phyloP scores from a whole-genome alignment of 1,140 invertebrate species.

The Melipona quadrifasciata region DNA sequence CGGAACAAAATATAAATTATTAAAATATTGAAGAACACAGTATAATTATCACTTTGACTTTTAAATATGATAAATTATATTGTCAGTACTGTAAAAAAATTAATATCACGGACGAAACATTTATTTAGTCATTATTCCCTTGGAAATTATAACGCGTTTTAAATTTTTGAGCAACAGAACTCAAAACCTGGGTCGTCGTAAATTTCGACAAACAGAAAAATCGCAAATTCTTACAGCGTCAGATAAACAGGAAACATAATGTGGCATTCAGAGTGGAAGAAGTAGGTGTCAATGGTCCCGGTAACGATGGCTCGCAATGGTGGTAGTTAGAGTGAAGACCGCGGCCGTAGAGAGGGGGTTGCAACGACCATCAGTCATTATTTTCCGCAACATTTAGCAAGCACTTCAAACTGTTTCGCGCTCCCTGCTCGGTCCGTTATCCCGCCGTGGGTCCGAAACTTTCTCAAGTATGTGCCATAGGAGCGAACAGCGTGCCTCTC shows the following conservation, averaged over 20 bases:
- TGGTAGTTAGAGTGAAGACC: constrained; percentile 41
- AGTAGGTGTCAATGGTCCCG: constrained; percentile 55
- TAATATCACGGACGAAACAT: too few species aligned
- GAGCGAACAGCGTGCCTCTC: constrained; percentile 58
- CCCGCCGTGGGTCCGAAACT: constrained; percentile 72
- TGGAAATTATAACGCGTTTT: too few species aligned
- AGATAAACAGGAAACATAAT: constrained; percentile 58
- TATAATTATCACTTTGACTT: too few species aligned
- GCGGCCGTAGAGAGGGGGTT: constrained; percentile 36
- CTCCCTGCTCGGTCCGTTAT: constrained; percentile 73
- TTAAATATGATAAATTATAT: too few species aligned
- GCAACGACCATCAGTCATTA: constrained; percentile 80
- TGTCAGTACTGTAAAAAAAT: too few species aligned
- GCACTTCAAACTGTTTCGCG: constrained; percentile 80
- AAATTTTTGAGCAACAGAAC: too few species aligned
- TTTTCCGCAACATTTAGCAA: constrained; percentile 82
- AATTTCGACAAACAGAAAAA: not conserved
- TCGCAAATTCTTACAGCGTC: not conserved
- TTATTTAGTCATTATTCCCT: too few species aligned
- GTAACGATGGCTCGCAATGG: constrained; percentile 58
- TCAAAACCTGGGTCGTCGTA: not conserved
- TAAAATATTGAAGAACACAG: too few species aligned
- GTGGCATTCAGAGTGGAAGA: constrained; percentile 41
- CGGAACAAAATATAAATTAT: too few species aligned
- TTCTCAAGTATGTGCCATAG: constrained; percentile 80